Conservation (phyloP, 2,888 invertebrate species). For the Tetrapedia diversipes region DNA sequence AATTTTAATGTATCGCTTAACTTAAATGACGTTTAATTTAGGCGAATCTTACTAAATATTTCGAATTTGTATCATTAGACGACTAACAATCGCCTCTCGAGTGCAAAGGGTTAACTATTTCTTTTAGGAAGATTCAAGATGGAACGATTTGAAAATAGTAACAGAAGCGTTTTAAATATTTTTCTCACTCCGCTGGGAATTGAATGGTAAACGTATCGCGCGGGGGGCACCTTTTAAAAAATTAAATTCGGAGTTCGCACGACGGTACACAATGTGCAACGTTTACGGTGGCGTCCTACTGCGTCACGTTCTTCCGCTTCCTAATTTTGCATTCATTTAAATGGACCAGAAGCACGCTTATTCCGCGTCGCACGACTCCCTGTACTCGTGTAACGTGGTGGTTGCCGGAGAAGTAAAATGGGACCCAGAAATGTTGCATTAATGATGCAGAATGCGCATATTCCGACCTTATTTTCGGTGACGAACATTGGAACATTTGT, state of each 20-base stretch:
- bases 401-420: not conserved
- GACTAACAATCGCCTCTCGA: no score
- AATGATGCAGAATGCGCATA: slow-evolving; percentile 6
- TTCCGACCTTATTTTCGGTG: not conserved
- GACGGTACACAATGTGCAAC: not conserved
- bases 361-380: not conserved
- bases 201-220: not conserved
- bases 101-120: no score
- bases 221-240: not conserved
- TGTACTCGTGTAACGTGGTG: not conserved
- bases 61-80: no score
- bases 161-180: not conserved
- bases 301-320: not conserved
- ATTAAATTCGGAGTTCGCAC: not conserved
- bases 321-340: slow-evolving; percentile 26
- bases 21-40: no score
- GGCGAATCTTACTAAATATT: no score
- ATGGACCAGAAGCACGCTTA: slow-evolving; percentile 2
- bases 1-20: no score
- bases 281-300: not conserved
- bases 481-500: not conserved
- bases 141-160: not conserved
- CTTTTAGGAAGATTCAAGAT: no score
- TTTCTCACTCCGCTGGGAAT: not conserved
- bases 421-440: slow-evolving; percentile 6